phyloP scores from a whole-genome alignment of 1,140 invertebrate species.

The Pentalonia nigronervosa region DNA sequence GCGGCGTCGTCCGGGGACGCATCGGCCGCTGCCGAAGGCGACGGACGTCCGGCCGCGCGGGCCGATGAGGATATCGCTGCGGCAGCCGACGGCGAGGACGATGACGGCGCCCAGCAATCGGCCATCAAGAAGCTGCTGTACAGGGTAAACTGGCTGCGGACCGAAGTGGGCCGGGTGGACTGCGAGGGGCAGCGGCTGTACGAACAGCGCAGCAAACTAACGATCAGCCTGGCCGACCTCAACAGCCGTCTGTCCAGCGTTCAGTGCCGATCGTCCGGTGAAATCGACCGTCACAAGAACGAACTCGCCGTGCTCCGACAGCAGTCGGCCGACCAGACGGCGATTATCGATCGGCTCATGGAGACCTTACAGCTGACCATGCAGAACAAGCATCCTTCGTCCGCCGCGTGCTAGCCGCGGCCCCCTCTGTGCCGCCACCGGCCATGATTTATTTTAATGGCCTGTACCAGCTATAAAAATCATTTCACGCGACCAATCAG shows the following conservation, averaged over 20 bases:
- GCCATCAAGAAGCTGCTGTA: conserved; percentile 32
- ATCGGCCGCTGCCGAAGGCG: not conserved
- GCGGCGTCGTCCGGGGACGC: not conserved
- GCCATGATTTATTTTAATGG: no score
- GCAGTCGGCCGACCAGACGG: not conserved
- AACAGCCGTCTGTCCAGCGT: not conserved
- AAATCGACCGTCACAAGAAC: not conserved
- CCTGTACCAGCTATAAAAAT: no score
- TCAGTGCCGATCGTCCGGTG: not conserved
- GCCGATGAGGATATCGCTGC: not conserved
- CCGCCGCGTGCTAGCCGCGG: not conserved
- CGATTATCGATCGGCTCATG: conserved; percentile 11
- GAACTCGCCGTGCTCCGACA: not conserved
- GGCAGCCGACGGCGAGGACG: not conserved
- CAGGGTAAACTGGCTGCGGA: conserved; percentile 27
- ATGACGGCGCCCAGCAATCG: not conserved
- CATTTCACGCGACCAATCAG: not conserved
- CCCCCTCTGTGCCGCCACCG: no score
- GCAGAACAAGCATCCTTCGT: not conserved
- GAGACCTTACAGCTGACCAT: conserved; percentile 30
- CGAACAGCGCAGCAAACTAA: not conserved
- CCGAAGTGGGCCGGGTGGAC: conserved; percentile 4
- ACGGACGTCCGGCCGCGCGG: not conserved
- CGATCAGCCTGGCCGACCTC: not conserved
- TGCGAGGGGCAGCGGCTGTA: conserved; percentile 7